These are phyloP conservation scores for Toxostoma redivivum DNA, from an alignment of 2,113 vertebrate species.

Conservation along the genomic window DNA sequence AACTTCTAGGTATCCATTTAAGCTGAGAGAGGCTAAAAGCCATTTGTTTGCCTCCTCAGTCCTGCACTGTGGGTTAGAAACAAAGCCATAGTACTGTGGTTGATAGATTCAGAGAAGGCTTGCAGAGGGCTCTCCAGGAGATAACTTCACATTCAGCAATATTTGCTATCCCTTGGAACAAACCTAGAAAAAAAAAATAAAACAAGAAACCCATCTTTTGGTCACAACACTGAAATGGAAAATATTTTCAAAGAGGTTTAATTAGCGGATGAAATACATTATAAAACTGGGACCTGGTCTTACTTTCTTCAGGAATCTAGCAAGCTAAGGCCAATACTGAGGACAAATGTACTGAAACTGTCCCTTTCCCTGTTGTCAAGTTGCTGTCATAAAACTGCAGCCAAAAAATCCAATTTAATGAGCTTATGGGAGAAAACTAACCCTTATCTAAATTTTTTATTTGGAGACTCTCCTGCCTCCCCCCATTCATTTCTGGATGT, in stretches of 20 bases:
- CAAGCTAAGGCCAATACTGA: not conserved
- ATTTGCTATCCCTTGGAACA: not conserved
- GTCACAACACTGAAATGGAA: not conserved
- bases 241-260: not conserved
- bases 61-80: rapidly evolving
- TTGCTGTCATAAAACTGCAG: not conserved
- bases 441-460: slow-evolving; percentile 8
- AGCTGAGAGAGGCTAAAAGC: not conserved
- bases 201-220: rapidly evolving
- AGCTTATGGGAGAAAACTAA: slow-evolving; percentile 33
- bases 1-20: not conserved
- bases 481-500: not conserved
- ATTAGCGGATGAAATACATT: not conserved
- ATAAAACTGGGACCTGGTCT: not conserved
- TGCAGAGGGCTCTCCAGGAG: not conserved
- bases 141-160: not conserved
- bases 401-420: slow-evolving; percentile 7
- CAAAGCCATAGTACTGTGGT: not conserved
- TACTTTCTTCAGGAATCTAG: not conserved
- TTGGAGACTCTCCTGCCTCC: not conserved
- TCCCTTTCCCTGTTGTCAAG: not conserved
- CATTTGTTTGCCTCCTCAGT: not conserved
- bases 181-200: not conserved
- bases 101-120: not conserved
- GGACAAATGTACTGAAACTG: not conserved